Base-by-base conservation (phyloP, 2,888 invertebrate genomes). In the Lacanobia oleracea region DNA sequence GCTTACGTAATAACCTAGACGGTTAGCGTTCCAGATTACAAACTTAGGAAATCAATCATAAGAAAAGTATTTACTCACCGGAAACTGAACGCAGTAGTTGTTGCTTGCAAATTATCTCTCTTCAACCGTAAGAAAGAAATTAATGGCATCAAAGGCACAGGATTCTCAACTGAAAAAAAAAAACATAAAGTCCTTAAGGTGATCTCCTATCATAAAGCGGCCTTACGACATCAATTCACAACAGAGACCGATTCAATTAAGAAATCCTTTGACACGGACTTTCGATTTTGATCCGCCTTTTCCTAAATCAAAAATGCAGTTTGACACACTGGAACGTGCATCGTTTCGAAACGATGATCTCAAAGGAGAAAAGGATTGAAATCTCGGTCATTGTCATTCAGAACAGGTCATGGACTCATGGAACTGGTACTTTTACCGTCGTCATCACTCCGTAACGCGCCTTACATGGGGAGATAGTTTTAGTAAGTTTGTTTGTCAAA, bases 311-410 rank as follows among this genome's bases (percentile, higher is more conserved):
- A 67, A 75, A 66, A 80, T 78, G 75, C 85, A 76, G 43, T 75
- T 63, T 73, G 68, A 67, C 50, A 70, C 71, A 75, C 18, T 60
- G 48, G 56, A 57, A 82, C 80, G 82, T 75, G 79, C 70, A 67
- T n/a, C 64, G 83, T 87, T 87, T 86, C 82, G 75, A 81, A 81
- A 82, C 80, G 83, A 80, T 89, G 89, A 87, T 90, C 87, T 90
- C 84, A 88, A 88, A 86, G 84, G 87, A 81, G 90, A 89, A 90
- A 88, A 88, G 84, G 77, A 85, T 72, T 72, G 80, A 71, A 79
- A 88, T 86, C 79, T 90, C 86, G 87, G 86, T 84, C 88, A 87
- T 85, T 86, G 86, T 87, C 83, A 86, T 88, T 81, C 85, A 77
- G 79, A 63, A 63, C 82, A 54, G 76, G 85, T 82, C 80, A 81